Evolutionary conservation across 2,797 vertebrate genomes (phyloP).

Genomic region (Craterocephalus amniculus): DNA sequence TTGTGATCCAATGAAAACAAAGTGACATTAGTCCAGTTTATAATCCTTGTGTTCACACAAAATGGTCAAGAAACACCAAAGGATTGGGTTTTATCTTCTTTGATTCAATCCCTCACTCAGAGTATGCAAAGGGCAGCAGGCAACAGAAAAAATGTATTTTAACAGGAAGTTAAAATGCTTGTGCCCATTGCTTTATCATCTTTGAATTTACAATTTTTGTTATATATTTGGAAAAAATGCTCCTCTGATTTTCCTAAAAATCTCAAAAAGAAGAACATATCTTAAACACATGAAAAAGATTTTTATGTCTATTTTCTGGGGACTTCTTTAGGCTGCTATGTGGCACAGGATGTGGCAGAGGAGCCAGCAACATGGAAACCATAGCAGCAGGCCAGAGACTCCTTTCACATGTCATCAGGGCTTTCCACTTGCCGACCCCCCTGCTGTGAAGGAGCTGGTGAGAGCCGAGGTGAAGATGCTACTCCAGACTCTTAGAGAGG

Average conservation of each 20-base stretch:
- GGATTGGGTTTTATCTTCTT: too few species aligned
- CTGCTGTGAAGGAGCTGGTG: constrained; percentile 72
- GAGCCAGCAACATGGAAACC: constrained; percentile 19
- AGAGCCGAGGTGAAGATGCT: constrained; percentile 73
- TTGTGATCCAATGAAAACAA: too few species aligned
- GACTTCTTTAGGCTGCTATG: constrained; percentile 58
- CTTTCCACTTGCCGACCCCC: constrained; percentile 63
- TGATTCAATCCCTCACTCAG: too few species aligned
- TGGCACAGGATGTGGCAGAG: constrained; percentile 59
- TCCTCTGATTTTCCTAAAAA: background rate
- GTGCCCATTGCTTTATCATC: background rate
- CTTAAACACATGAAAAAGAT: background rate
- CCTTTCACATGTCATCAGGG: background rate
- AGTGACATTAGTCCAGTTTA: too few species aligned
- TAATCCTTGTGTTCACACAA: too few species aligned
- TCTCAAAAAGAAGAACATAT: background rate
- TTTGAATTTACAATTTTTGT: background rate
- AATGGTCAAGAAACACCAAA: too few species aligned
- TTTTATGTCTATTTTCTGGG: background rate
- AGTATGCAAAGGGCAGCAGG: too few species aligned
- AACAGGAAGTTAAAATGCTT: background rate
- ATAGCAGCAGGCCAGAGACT: constrained; percentile 21
- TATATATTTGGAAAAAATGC: background rate
- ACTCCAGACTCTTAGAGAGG: constrained; percentile 61
- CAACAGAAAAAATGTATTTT: background rate